phyloP scores from a whole-genome alignment of 2,113 vertebrate genomes.

The Macheiramphus alcinus region DNA sequence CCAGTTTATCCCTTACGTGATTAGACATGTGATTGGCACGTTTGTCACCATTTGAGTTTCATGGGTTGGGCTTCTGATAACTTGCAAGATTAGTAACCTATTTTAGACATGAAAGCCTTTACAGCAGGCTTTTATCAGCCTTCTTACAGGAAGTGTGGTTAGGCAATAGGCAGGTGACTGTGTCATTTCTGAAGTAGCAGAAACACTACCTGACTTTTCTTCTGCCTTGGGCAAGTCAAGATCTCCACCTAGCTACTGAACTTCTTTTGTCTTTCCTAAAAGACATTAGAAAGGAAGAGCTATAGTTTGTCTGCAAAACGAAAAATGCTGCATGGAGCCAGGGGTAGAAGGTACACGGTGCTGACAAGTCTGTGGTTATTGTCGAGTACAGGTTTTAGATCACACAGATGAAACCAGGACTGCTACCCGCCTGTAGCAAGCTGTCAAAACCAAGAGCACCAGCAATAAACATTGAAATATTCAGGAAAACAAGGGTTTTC shows the following conservation, averaged over 20 bases:
- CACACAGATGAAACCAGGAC: background rate
- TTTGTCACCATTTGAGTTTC: background rate
- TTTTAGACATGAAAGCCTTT: background rate
- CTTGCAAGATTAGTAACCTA: background rate
- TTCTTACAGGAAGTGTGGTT: background rate
- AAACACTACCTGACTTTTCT: background rate
- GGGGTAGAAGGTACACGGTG: accelerated
- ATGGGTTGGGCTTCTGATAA: background rate
- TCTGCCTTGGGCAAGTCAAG: background rate
- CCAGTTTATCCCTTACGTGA: background rate
- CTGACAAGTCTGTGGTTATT: background rate
- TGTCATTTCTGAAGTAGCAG: background rate
- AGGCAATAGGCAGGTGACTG: background rate
- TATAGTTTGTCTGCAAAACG: background rate
- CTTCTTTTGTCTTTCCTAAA: background rate
- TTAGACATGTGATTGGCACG: background rate
- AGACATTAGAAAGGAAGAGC: background rate
- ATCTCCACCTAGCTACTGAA: background rate
- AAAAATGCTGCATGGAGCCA: background rate
- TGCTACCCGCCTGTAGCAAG: background rate
- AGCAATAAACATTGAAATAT: background rate
- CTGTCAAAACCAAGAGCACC: background rate
- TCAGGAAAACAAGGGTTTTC: background rate
- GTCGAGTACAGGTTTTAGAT: background rate
- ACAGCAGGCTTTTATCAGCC: background rate